Conservation (phyloP, 2,888 invertebrate genomes). For the Lasioglossum pauxillum region DNA sequence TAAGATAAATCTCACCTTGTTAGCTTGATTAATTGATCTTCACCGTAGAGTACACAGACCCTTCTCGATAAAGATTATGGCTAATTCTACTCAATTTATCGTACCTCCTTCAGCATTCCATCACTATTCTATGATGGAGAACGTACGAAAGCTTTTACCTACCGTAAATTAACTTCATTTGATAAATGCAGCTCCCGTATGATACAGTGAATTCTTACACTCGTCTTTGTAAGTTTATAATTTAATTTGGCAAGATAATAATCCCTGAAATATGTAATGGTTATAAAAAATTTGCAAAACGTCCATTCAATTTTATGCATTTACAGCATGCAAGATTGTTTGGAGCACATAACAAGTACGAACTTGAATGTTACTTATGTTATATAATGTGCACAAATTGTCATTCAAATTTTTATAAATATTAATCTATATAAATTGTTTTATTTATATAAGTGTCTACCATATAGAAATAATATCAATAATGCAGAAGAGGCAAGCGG, state of each 20-base stretch:
- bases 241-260: not conserved
- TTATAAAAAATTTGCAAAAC: not conserved
- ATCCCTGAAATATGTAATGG: not conserved
- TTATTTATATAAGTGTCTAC: not conserved
- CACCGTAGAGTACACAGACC: conserved; percentile 34
- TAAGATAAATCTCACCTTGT: conserved; percentile 41
- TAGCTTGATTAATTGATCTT: conserved; percentile 49
- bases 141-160: not conserved
- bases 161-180: not conserved
- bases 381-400: not conserved
- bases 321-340: not conserved
- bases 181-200: not conserved
- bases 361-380: not conserved
- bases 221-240: not conserved
- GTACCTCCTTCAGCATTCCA: conserved; percentile 13
- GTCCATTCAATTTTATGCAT: not conserved
- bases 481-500: not conserved
- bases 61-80: conserved; percentile 36
- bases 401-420: not conserved
- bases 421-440: not conserved
- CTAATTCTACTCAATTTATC: conserved; percentile 5
- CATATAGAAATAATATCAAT: not conserved
- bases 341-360: not conserved
- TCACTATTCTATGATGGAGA: not conserved
- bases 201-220: not conserved